phyloP scores from a whole-genome alignment of 2,888 invertebrate species.

The Hartigia nigra region DNA sequence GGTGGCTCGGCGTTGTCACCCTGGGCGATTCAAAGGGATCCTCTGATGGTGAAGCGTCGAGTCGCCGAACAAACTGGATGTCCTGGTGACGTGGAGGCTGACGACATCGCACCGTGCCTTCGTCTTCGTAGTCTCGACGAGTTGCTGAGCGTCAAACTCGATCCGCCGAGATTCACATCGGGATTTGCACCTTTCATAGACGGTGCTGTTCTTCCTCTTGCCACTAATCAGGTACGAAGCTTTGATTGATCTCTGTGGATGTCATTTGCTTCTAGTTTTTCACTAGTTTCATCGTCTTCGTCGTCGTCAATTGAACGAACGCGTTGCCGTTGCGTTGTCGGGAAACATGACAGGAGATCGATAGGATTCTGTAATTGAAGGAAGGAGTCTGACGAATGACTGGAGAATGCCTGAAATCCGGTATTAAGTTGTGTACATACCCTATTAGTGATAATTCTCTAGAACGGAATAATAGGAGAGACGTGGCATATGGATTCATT shows the following conservation, averaged over 20 bases:
- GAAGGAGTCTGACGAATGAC: constrained; percentile 46
- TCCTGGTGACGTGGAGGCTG: constrained; percentile 82
- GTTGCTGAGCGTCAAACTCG: constrained; percentile 78
- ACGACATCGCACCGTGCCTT: constrained; percentile 87
- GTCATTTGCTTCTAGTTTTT: neutral
- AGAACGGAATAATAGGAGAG: neutral
- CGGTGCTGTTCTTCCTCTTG: constrained; percentile 79
- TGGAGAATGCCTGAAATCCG: constrained; percentile 13
- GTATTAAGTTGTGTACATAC: neutral
- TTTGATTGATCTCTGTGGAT: neutral
- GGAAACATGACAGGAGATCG: constrained; percentile 47
- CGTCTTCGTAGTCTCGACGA: constrained; percentile 81
- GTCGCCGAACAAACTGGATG: constrained; percentile 88
- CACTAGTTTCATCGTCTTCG: neutral
- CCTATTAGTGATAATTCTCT: neutral
- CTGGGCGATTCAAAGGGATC: constrained; percentile 91
- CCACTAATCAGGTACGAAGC: constrained; percentile 47
- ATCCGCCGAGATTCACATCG: constrained; percentile 85
- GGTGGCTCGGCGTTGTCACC: constrained; percentile 92
- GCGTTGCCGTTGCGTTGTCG: constrained; percentile 24
- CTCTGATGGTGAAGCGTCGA: constrained; percentile 80
- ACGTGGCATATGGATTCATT: neutral
- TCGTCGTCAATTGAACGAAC: neutral
- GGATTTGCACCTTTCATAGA: constrained; percentile 96
- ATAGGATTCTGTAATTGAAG: constrained; percentile 53